Conservation (phyloP, 2,888 invertebrate species). For the Hemistola chrysoprasaria region DNA sequence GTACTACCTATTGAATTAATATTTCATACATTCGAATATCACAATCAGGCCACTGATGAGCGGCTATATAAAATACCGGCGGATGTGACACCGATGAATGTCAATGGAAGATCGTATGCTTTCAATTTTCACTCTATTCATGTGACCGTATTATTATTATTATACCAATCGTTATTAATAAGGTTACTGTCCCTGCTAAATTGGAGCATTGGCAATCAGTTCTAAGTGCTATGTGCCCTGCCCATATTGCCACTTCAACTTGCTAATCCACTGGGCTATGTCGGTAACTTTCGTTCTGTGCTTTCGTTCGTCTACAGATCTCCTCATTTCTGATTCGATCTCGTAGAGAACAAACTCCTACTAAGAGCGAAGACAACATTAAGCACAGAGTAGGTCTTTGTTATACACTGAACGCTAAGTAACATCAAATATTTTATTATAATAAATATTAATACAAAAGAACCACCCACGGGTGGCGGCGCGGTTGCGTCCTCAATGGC, state of each 20-base stretch:
- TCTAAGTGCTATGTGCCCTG: too few relatives aligned
- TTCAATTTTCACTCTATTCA: slow-evolving; percentile 64
- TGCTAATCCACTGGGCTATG: too few relatives aligned
- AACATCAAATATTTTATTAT: slow-evolving; percentile 20
- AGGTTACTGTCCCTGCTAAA: too few relatives aligned
- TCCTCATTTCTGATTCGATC: too few relatives aligned
- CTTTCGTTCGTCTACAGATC: too few relatives aligned
- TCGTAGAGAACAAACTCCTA: too few relatives aligned
- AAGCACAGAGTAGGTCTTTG: too few relatives aligned
- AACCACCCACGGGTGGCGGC: slow-evolving; percentile 33
- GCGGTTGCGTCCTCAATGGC: slow-evolving; percentile 22
- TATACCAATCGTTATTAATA: too few relatives aligned
- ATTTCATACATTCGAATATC: neutral
- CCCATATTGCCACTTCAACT: too few relatives aligned
- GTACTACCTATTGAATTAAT: slow-evolving; percentile 11
- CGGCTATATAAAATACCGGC: slow-evolving; percentile 2
- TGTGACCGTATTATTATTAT: slow-evolving; percentile 26
- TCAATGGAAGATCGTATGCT: slow-evolving; percentile 45
- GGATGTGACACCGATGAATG: slow-evolving; percentile 38
- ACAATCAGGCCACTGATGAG: slow-evolving; percentile 8
- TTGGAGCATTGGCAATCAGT: too few relatives aligned
- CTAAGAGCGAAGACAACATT: too few relatives aligned
- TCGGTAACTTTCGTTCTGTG: too few relatives aligned
- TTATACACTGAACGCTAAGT: slow-evolving; percentile 13
- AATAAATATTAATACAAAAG: slow-evolving; percentile 34